Evolutionary conservation across 2,113 vertebrate species (phyloP), one percentile per base, ranked within the genome.

Genomic region (Raphicerus campestris): DNA sequence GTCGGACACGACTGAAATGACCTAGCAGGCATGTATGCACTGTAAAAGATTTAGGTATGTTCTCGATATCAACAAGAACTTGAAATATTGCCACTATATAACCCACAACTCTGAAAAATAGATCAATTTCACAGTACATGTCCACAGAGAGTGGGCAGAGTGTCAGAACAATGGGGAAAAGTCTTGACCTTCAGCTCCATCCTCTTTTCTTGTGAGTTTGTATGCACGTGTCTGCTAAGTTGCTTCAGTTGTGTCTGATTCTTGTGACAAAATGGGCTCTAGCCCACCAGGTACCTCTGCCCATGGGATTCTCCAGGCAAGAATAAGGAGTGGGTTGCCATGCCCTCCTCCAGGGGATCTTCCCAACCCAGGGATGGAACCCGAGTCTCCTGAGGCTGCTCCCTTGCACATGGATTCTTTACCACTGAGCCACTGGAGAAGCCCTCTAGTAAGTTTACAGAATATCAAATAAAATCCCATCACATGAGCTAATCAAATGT

Each of bases 21-120:
- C n/a, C 5, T 39, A 73, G 66, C 19, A 39, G 11, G n/a, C 66
- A 39, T 0, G 0, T 3, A 73, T 0, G 2, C 19, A 16, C n/a
- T 39, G 6, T 49, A 55, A 91, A 96, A 55, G 0, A 28, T 70
- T 86, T 80, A 80, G 11, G 19, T 45, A 75, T 87, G 28, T 20
- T 87, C 32, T 91, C 17, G 47, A 8, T 73, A 81, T 35, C 32
- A 60, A 19, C 28, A 89, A 73, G 28, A 16, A 80, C 32, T 87
- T 82, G 49, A 73, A 91, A 45, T 30, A 63, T 39, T 75, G 13
- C 15, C 19, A 28, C 13, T 9, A 26, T 42, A 73, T 86, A 73
- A 82, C 3, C 13, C 17, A 30, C 22, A 53, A 75, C 10, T 49
- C 35, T 60, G 14, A 91, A 96, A 58, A 70, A 35, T 49, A 53